Evolutionary conservation across 2,888 invertebrate species (phyloP).

Genomic region (Drosophila hamatofila): DNA sequence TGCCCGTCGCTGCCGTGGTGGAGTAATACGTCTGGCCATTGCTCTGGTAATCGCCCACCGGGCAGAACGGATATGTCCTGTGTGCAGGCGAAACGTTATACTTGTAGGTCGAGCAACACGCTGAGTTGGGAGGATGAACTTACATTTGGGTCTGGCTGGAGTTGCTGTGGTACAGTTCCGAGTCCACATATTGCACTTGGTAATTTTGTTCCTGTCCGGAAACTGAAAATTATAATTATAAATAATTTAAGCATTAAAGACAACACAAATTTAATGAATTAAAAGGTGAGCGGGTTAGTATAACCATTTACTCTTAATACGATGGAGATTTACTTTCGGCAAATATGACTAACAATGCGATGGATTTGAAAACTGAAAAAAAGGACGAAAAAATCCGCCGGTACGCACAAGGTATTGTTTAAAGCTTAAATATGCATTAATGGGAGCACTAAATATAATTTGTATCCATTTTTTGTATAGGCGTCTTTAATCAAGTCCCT

Average conservation of each 20-base stretch:
- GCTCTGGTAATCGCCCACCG: constrained; percentile 88
- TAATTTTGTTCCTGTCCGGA: constrained; percentile 86
- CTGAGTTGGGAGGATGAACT: constrained; percentile 54
- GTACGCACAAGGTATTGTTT: too few relatives aligned
- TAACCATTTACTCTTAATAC: background rate
- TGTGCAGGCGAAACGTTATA: constrained; percentile 7
- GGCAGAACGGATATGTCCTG: constrained; percentile 92
- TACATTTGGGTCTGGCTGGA: constrained; percentile 88
- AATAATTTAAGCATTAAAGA: background rate
- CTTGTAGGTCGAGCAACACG: background rate
- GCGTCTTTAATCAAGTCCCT: too few relatives aligned
- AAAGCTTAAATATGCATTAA: too few relatives aligned
- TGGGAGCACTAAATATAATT: too few relatives aligned
- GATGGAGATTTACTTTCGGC: background rate
- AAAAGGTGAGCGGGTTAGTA: background rate
- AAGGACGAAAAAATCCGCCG: too few relatives aligned
- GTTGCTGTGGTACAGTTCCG: constrained; percentile 88
- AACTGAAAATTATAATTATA: constrained; percentile 71
- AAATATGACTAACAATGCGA: too few relatives aligned
- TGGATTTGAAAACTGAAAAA: too few relatives aligned
- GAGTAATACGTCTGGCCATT: constrained; percentile 88
- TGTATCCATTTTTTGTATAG: too few relatives aligned
- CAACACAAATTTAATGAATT: too few relatives aligned
- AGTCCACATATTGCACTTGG: constrained; percentile 92
- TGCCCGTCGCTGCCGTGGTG: constrained; percentile 85